These are phyloP conservation scores for Azemiops feae DNA, from an alignment of 2,113 vertebrate genomes.

Conservation along the genomic window DNA sequence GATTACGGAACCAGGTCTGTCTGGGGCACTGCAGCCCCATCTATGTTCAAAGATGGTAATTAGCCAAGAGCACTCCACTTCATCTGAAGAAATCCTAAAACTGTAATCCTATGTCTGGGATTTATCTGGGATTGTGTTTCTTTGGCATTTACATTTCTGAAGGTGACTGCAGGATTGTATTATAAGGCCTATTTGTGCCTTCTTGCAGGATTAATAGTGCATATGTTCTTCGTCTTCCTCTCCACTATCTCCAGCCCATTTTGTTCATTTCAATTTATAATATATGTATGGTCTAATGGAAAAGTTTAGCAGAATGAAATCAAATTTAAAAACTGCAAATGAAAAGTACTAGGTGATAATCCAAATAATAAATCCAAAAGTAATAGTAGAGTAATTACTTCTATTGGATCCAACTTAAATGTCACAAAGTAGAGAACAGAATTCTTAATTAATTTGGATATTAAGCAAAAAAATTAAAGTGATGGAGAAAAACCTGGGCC, in stretches of 20 bases:
- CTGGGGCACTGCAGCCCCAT: neutral
- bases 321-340: neutral
- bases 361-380: neutral
- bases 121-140: neutral
- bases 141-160: neutral
- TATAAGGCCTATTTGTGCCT: rapidly evolving
- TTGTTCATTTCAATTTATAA: neutral
- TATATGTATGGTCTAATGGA: neutral
- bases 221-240: neutral
- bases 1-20: neutral
- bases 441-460: neutral
- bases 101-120: neutral
- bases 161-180: neutral
- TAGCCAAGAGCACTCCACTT: neutral
- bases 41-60: neutral
- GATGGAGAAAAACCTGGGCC: neutral
- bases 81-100: neutral
- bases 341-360: neutral
- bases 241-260: neutral
- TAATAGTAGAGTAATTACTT: neutral
- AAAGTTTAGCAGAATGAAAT: neutral
- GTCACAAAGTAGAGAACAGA: neutral
- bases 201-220: rapidly evolving
- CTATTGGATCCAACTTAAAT: neutral
- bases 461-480: neutral